Evolutionary conservation across 2,888 invertebrate species (phyloP).

Genomic region (Slavum lentiscoides): DNA sequence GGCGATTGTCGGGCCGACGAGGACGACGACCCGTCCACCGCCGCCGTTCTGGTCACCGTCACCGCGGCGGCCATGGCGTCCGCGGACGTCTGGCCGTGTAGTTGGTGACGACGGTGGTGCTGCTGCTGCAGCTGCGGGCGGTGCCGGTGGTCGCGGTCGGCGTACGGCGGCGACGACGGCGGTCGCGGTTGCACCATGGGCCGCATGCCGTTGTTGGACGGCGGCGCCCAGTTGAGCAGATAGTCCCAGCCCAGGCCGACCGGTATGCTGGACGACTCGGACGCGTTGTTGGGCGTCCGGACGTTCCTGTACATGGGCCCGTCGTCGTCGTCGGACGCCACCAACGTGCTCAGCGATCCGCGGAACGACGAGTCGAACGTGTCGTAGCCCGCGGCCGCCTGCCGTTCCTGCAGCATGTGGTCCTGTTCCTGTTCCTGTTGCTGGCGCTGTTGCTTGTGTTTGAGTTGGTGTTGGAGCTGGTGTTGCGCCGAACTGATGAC

Average conservation of each 20-base stretch:
- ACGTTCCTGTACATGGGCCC: conserved; percentile 70
- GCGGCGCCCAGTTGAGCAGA: conserved; percentile 83
- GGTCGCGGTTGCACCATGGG: conserved; percentile 60
- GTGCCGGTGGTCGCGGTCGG: conserved; percentile 16
- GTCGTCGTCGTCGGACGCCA: conserved; percentile 93
- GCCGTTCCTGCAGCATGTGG: neutral
- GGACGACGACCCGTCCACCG: conserved; percentile 59
- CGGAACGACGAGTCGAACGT: conserved; percentile 88
- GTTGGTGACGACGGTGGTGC: neutral
- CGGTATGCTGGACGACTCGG: conserved; percentile 71
- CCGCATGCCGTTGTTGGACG: conserved; percentile 74
- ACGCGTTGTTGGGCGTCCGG: conserved; percentile 73
- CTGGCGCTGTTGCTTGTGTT: conserved; percentile 25
- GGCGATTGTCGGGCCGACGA: conserved; percentile 22
- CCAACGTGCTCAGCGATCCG: conserved; percentile 89
- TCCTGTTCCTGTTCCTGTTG: conserved; percentile 20
- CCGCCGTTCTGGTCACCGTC: conserved; percentile 39
- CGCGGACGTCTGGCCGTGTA: conserved; percentile 3
- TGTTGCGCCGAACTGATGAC: conserved; percentile 55
- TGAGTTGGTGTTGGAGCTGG: conserved; percentile 59
- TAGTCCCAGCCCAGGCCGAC: conserved; percentile 91
- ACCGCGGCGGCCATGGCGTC: conserved; percentile 6
- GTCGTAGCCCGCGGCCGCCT: conserved; percentile 43
- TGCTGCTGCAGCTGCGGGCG: neutral
- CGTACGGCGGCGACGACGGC: conserved; percentile 23